Evolutionary conservation across 1,140 invertebrate genomes (phyloP).

Genomic region (Phocides pigmalion): DNA sequence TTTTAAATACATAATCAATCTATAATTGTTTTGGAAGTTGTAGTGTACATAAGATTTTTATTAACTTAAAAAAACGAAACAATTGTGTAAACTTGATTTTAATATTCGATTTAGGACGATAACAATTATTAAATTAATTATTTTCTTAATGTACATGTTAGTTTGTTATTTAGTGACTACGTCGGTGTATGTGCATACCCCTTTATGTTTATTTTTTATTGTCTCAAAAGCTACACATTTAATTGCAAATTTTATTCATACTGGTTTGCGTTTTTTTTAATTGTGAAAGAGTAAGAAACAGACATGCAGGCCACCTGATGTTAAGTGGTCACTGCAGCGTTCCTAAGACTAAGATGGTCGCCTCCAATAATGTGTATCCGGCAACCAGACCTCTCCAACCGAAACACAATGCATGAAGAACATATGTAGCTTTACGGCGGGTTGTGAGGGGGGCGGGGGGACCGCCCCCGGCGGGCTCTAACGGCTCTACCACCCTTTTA

Average conservation of each 20-base stretch:
- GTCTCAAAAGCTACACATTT: not conserved
- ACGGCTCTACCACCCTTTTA: too few relatives aligned
- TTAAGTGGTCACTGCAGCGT: too few relatives aligned
- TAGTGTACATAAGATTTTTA: constrained; percentile 81
- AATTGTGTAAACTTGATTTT: constrained; percentile 23
- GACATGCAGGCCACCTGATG: too few relatives aligned
- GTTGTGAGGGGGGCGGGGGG: too few relatives aligned
- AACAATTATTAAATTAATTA: constrained; percentile 32
- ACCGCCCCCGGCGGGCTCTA: too few relatives aligned
- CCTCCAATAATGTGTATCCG: too few relatives aligned
- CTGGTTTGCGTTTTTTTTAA: too few relatives aligned
- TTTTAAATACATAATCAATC: constrained; percentile 47
- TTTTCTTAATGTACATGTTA: constrained; percentile 61
- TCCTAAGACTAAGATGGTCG: too few relatives aligned
- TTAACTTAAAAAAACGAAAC: constrained; percentile 50
- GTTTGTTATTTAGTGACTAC: constrained; percentile 81
- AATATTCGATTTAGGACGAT: constrained; percentile 34
- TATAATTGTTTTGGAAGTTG: constrained; percentile 65
- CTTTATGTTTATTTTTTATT: not conserved
- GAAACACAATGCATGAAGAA: too few relatives aligned
- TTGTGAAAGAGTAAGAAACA: too few relatives aligned
- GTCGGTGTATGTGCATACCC: constrained; percentile 63
- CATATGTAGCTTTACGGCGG: too few relatives aligned
- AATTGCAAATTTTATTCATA: not conserved
- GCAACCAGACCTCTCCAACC: too few relatives aligned